These are phyloP conservation scores for Tapirus indicus DNA, from an alignment of 2,797 vertebrate genomes.

Conservation along the genomic window DNA sequence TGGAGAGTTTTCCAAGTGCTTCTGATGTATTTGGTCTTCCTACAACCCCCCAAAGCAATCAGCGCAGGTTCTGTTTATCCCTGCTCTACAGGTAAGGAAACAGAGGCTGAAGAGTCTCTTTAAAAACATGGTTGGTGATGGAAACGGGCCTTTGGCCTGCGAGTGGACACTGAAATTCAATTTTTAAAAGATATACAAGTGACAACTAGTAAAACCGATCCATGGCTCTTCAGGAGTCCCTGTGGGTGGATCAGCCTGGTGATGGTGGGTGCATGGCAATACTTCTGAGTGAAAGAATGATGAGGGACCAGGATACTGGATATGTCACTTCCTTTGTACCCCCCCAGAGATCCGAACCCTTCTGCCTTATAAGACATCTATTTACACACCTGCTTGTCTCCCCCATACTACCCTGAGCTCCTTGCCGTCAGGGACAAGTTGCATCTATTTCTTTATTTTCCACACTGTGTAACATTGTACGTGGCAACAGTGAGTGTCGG, in stretches of 20 bases:
- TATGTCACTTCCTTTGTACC: accelerated
- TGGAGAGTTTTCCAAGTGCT: accelerated
- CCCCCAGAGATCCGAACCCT: not conserved
- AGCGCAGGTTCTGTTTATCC: accelerated
- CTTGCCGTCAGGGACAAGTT: not conserved
- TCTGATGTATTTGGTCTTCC: accelerated
- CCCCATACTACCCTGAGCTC: accelerated
- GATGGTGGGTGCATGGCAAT: accelerated
- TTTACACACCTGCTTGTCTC: accelerated
- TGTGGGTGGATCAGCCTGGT: accelerated
- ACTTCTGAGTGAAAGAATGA: accelerated
- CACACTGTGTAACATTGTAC: accelerated
- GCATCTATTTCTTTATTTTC: accelerated
- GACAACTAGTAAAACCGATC: accelerated
- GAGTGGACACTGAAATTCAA: not conserved
- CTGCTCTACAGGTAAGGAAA: not conserved
- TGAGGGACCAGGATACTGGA: accelerated
- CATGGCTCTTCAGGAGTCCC: accelerated
- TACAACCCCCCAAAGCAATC: accelerated
- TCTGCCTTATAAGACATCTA: accelerated
- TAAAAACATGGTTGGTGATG: accelerated
- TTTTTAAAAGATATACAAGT: accelerated
- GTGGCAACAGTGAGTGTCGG: accelerated
- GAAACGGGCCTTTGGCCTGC: not conserved
- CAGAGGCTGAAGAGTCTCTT: accelerated